Evolutionary conservation across 2,888 invertebrate genomes (phyloP).

Genomic region (Limenitis camilla): DNA sequence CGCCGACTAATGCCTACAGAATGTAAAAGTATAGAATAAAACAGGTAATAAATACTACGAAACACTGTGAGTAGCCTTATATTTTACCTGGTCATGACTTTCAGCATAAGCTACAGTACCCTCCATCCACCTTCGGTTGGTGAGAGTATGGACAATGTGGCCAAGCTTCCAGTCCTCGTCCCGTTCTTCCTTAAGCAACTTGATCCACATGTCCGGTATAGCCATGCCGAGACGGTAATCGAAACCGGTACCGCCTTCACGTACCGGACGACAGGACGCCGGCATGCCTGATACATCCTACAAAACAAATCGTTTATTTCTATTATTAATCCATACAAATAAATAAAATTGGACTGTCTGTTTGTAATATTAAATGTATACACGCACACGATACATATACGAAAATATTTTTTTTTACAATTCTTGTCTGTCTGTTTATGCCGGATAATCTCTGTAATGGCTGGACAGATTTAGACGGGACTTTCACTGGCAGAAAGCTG

Average conservation of each 20-base stretch:
- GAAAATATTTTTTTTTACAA: too few relatives aligned
- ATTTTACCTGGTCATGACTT: conserved; percentile 92
- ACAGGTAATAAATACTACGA: not conserved
- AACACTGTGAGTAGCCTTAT: not conserved
- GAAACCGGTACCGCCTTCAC: conserved; percentile 96
- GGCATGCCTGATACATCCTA: conserved; percentile 99
- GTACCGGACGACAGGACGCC: conserved; percentile 92
- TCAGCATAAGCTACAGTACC: conserved; percentile 98
- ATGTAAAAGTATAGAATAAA: not conserved
- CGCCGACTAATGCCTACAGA: conserved; percentile 90
- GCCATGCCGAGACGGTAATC: conserved; percentile 99
- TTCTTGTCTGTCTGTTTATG: not conserved
- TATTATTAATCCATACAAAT: too few relatives aligned
- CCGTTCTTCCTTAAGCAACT: conserved; percentile 83
- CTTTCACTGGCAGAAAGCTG: too few relatives aligned
- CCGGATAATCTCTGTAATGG: too few relatives aligned
- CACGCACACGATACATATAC: too few relatives aligned
- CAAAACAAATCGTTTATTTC: not conserved
- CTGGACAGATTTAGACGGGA: too few relatives aligned
- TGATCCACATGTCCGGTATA: conserved; percentile 99
- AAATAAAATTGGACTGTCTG: too few relatives aligned
- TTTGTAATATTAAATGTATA: too few relatives aligned
- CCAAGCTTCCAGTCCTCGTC: conserved; percentile 98
- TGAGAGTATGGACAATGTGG: conserved; percentile 92
- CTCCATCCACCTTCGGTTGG: conserved; percentile 96